Conservation (phyloP, 2,113 vertebrate species). For the Ivindomyrus marchei region DNA sequence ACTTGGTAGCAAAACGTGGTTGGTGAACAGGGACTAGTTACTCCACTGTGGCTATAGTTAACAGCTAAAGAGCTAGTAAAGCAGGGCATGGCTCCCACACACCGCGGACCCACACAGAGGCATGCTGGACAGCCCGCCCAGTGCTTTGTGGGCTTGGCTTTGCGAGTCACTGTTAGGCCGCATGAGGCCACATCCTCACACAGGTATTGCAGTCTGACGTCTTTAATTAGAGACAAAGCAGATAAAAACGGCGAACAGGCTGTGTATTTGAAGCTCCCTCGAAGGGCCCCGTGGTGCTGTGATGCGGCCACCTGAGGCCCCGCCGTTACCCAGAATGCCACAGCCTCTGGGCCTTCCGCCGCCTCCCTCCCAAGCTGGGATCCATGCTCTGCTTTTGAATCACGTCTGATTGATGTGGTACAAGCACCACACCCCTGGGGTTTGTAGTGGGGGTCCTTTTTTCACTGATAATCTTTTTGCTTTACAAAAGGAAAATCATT, state of each 20-base stretch:
- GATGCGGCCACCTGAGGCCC: not conserved
- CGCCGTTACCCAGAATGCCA: not conserved
- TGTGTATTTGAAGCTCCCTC: not conserved
- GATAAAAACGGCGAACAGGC: not conserved
- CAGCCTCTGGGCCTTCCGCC: not conserved
- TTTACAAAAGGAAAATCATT: slow-evolving; percentile 26
- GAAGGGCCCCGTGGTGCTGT: not conserved
- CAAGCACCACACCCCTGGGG: slow-evolving; percentile 4
- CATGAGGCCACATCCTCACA: not conserved
- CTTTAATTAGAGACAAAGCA: slow-evolving; percentile 21
- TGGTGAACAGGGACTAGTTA: not conserved
- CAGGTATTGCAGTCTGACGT: not conserved
- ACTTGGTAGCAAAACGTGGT: not conserved
- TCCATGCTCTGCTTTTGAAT: slow-evolving; percentile 20
- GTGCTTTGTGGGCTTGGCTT: not conserved
- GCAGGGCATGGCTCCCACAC: not conserved
- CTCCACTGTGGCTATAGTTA: not conserved
- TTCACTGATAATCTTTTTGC: slow-evolving; percentile 25
- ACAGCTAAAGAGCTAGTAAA: not conserved
- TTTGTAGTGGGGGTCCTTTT: slow-evolving; percentile 2
- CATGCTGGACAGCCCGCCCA: not conserved
- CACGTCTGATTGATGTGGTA: slow-evolving; percentile 25
- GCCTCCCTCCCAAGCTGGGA: not conserved
- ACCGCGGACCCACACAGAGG: not conserved
- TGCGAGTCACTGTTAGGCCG: not conserved